These are phyloP conservation scores for Okamejei kenojei DNA, from an alignment of 2,797 vertebrate species.

Conservation along the genomic window DNA sequence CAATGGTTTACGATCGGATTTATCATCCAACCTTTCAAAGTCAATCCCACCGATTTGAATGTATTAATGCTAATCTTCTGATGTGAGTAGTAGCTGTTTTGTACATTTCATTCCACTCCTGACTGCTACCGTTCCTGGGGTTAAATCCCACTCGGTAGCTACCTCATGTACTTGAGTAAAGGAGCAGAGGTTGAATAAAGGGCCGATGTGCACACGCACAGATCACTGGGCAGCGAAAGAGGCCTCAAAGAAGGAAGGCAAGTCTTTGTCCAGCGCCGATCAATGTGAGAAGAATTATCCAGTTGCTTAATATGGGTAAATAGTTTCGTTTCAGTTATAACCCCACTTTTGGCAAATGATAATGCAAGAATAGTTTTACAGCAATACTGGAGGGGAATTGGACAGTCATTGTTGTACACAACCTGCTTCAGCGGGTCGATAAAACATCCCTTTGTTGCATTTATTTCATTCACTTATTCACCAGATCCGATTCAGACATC, in stretches of 20 bases:
- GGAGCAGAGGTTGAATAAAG: neutral
- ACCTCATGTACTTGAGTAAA: neutral
- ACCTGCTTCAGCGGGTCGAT: neutral
- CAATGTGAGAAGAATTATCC: too few relatives aligned
- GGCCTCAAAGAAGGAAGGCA: neutral
- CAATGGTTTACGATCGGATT: too few relatives aligned
- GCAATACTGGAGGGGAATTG: neutral
- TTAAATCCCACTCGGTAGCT: neutral
- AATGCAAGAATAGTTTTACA: neutral
- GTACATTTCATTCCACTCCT: too few relatives aligned
- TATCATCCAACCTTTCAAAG: neutral
- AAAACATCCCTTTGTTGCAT: neutral
- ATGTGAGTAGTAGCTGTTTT: too few relatives aligned
- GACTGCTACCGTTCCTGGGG: neutral
- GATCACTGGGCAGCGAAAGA: neutral
- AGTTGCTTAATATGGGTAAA: neutral
- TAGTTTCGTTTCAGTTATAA: neutral
- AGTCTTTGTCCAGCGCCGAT: neutral
- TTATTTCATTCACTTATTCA: neutral
- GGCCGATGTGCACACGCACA: neutral
- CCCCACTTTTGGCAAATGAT: neutral
- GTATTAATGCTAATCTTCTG: neutral
- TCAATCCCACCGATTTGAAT: neutral
- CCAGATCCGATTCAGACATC: constrained; percentile 4
- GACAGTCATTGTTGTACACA: neutral